A percentile compares a stretch with the other conserved stretches of the same genome.
Evolutionary conservation across 2,797 vertebrate species (phyloP).

Genomic region (Eremophila alpestris): DNA sequence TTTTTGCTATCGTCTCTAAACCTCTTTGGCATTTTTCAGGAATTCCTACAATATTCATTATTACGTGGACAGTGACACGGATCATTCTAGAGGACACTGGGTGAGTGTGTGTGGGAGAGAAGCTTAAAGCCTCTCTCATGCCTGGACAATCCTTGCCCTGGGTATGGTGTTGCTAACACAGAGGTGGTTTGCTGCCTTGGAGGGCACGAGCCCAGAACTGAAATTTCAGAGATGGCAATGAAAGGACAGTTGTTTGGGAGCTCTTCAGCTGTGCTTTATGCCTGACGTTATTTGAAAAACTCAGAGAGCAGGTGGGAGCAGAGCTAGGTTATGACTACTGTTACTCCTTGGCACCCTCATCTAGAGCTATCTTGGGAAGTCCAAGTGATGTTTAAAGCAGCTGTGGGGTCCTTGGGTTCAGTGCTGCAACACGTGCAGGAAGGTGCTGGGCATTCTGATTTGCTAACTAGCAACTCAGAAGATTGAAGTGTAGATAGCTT

Average conservation of each 20-base stretch:
- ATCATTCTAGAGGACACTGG: conserved; percentile 87
- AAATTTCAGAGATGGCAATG: background rate
- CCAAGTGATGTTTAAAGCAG: background rate
- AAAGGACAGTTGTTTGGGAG: background rate
- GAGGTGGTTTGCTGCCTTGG: background rate
- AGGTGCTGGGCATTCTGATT: background rate
- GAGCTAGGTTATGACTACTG: background rate
- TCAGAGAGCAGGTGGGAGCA: background rate
- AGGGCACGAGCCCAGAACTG: background rate
- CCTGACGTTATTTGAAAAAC: background rate
- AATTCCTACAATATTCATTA: conserved; percentile 85
- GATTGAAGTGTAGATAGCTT: background rate
- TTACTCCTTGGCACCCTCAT: background rate
- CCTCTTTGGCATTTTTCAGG: conserved; percentile 69
- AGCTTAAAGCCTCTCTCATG: background rate
- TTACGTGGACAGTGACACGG: conserved; percentile 83
- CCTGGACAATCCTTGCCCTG: background rate
- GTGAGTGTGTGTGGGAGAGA: conserved; percentile 73
- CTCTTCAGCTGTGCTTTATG: background rate
- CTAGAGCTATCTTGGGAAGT: background rate
- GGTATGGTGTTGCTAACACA: background rate
- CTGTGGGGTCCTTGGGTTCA: background rate
- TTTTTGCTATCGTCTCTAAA: background rate
- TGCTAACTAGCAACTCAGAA: background rate
- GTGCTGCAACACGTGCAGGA: background rate